Base-by-base conservation (phyloP, 2,888 invertebrate species). In the Drosophila multiciliata region DNA sequence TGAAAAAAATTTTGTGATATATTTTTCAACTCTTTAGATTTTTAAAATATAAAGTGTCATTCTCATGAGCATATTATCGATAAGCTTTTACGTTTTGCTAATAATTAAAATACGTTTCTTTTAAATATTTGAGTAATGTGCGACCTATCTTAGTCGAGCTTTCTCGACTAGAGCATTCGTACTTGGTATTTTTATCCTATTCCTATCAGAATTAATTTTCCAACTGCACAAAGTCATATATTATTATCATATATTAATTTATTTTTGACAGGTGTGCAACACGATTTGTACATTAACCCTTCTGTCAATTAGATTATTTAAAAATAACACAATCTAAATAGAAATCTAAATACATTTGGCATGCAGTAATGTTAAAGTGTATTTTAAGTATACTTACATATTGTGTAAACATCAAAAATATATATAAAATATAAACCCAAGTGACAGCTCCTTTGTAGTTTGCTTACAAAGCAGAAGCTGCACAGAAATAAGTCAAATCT, bases 401-500 rank as follows among this genome's bases (percentile, higher is more conserved):
- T 15, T 45, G 45, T 45, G 7, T 23, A 23, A 17, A 26, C 6
- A 29, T 49, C 9, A 26, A 11, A 17, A 29, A 1, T 2, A 23
- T 45, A 20, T 20, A 45, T 12, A 15, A 23, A 17, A 29, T 17
- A 23, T 17, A 3, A 26, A 32, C 53, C 26, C 11, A 40, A 66
- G 17, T 17, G 50, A 20, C 17, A 35, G 33, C 12, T 12, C 35
- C 33, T 42, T 52, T 66, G 29, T 23, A 23, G 20, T 23, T 29
- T 53, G 53, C 33, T 66, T 53, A 42, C 65, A 35, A 52, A 45
- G 63, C 23, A 20, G 4, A 15, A 32, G 48, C 63, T 26, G 17
- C 6, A 38, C 11, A 12, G 33, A 67, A 67, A 67, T 55, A 55
- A 40, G 33, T 49, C 66, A 49, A 67, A 53, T 68, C 66, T 67